Conservation (phyloP, 2,888 invertebrate genomes). For the Cynaeus angustus region DNA sequence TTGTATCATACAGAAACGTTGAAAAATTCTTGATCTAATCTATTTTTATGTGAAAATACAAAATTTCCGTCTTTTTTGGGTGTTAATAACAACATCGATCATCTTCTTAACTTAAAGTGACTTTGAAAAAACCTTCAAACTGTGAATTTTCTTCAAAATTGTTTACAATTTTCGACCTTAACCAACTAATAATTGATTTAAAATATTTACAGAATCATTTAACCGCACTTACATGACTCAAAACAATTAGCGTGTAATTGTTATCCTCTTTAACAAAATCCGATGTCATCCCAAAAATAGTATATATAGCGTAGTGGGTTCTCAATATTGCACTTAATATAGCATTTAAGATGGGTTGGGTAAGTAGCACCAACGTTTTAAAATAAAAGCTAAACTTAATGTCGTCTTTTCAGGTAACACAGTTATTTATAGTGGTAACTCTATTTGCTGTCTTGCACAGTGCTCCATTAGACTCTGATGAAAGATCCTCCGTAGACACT, state of each 20-base stretch:
- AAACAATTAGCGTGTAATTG: slow-evolving; percentile 34
- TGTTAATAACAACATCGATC: too few species aligned
- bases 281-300: slow-evolving; percentile 25
- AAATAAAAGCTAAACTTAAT: background rate
- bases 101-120: too few species aligned
- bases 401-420: slow-evolving; percentile 4
- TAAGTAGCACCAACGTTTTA: slow-evolving; percentile 26
- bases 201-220: slow-evolving; percentile 33
- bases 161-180: slow-evolving; percentile 23
- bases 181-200: slow-evolving; percentile 25
- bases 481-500: slow-evolving; percentile 19
- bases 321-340: slow-evolving; percentile 3
- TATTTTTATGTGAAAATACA: too few species aligned
- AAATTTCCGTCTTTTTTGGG: too few species aligned
- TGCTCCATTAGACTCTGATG: slow-evolving; percentile 21
- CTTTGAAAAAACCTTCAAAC: too few species aligned
- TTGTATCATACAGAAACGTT: too few species aligned
- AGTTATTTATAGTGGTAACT: slow-evolving; percentile 27
- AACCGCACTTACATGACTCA: slow-evolving; percentile 20
- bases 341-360: slow-evolving; percentile 21
- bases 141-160: background rate
- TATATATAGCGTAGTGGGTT: slow-evolving; percentile 5
- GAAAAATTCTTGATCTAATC: too few species aligned
- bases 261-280: slow-evolving; percentile 2
- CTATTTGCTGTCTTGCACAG: slow-evolving; percentile 24